Percentiles rank a stretch among this genome's conserved stretches.
phyloP scores from a whole-genome alignment of 2,888 invertebrate species.

The Pyralis farinalis region DNA sequence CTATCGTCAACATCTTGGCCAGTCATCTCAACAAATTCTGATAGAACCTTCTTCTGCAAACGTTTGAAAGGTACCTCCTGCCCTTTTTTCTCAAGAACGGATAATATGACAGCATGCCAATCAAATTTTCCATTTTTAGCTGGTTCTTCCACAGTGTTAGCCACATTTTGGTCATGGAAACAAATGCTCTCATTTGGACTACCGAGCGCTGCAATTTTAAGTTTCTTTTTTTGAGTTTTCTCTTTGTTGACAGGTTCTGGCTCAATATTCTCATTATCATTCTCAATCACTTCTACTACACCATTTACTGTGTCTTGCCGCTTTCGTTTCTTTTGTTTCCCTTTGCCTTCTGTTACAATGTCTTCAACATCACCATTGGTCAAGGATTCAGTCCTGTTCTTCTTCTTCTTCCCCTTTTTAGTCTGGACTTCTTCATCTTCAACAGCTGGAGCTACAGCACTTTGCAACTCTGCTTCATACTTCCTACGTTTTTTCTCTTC shows the following conservation, averaged over 20 bases:
- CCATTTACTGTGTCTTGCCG: conserved; percentile 63
- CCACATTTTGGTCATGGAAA: conserved; percentile 71
- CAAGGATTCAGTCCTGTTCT: conserved; percentile 54
- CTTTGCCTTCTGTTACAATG: conserved; percentile 37
- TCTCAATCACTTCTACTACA: conserved; percentile 28
- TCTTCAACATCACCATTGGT: conserved; percentile 38
- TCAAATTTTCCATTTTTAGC: conserved; percentile 59
- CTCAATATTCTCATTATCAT: conserved; percentile 29
- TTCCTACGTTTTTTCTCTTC: conserved; percentile 70
- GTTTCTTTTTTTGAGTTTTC: conserved; percentile 59
- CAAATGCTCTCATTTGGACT: conserved; percentile 55
- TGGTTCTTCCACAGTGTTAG: conserved; percentile 54
- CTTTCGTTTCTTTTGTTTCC: conserved; percentile 63
- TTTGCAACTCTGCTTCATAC: conserved; percentile 69
- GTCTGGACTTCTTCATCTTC: conserved; percentile 40
- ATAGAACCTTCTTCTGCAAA: conserved; percentile 87
- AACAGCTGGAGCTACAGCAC: conserved; percentile 43
- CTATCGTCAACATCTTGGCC: conserved; percentile 80
- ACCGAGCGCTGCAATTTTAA: conserved; percentile 47
- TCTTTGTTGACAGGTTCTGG: conserved; percentile 30
- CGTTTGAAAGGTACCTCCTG: conserved; percentile 87
- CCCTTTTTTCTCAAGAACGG: conserved; percentile 74
- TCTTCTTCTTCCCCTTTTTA: conserved; percentile 68
- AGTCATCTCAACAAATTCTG: conserved; percentile 80
- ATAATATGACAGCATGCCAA: conserved; percentile 73